Conservation (phyloP, 2,797 vertebrate species). For the Poeciliopsis presidionis region DNA sequence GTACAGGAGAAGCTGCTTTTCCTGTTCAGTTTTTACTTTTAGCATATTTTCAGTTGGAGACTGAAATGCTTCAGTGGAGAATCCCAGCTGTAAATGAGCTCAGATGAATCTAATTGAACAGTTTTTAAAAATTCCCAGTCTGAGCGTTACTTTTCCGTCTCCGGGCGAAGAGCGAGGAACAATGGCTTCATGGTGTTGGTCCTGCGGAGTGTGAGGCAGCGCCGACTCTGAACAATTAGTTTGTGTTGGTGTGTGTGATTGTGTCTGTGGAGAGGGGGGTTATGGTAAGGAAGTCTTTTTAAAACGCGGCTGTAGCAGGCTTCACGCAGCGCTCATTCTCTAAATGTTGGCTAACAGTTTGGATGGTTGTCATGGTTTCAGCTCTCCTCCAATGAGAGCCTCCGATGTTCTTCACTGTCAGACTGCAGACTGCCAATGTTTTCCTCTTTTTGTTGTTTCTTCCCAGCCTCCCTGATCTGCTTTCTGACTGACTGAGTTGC, state of each 20-base stretch:
- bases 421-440: constrained; percentile 43
- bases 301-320: constrained; percentile 36
- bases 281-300: constrained; percentile 14
- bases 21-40: neutral
- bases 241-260: constrained; percentile 30
- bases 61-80: neutral
- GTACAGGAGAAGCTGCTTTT: neutral
- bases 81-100: neutral
- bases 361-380: constrained; percentile 79
- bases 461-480: neutral
- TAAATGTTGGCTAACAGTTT: constrained; percentile 53
- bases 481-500: neutral
- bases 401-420: constrained; percentile 41
- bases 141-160: constrained; percentile 4
- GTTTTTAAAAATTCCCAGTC: neutral
- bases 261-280: neutral
- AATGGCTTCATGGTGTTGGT: constrained; percentile 46
- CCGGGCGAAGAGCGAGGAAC: constrained; percentile 27
- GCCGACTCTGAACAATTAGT: constrained; percentile 58
- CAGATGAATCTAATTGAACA: neutral
- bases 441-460: constrained; percentile 1
- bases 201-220: constrained; percentile 36
- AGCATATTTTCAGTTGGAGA: neutral
- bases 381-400: constrained; percentile 64
- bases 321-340: constrained; percentile 43